Conservation (phyloP, 2,113 vertebrate genomes). For the Forbesichthys agassizii region DNA sequence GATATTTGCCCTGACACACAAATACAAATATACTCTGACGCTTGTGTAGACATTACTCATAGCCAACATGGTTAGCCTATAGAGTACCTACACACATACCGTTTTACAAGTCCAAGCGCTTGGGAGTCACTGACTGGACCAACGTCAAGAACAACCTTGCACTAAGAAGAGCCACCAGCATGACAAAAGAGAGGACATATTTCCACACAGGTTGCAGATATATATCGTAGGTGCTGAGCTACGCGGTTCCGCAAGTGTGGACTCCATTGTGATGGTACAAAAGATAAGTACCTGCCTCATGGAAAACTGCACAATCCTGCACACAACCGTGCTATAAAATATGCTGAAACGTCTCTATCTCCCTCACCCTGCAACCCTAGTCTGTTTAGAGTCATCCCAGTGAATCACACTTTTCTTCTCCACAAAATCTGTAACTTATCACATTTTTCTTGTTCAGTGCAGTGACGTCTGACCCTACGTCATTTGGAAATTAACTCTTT, state of each 20-base stretch:
- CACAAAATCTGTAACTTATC: conserved; percentile 34
- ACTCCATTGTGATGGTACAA: conserved; percentile 30
- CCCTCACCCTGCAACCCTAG: not conserved
- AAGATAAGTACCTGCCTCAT: conserved; percentile 26
- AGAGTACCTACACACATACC: not conserved
- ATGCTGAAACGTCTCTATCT: not conserved
- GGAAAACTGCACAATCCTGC: conserved; percentile 11
- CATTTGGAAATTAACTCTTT: conserved; percentile 36
- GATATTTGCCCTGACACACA: conserved; percentile 6
- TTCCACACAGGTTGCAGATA: conserved; percentile 65
- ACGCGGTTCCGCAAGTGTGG: conserved; percentile 38
- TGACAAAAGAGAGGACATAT: conserved; percentile 5
- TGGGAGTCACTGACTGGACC: not conserved
- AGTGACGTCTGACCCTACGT: conserved; percentile 24
- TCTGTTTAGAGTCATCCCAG: not conserved
- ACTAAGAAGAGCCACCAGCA: not conserved
- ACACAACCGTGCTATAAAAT: not conserved
- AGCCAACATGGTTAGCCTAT: not conserved
- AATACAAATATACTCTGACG: not conserved
- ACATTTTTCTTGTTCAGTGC: conserved; percentile 13
- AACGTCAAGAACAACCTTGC: no score
- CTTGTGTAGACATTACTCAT: not conserved
- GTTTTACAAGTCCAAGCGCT: not conserved
- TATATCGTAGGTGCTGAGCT: conserved; percentile 61
- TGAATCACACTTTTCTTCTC: not conserved